phyloP scores from a whole-genome alignment of 2,113 vertebrate species.

The Siniperca knerii region DNA sequence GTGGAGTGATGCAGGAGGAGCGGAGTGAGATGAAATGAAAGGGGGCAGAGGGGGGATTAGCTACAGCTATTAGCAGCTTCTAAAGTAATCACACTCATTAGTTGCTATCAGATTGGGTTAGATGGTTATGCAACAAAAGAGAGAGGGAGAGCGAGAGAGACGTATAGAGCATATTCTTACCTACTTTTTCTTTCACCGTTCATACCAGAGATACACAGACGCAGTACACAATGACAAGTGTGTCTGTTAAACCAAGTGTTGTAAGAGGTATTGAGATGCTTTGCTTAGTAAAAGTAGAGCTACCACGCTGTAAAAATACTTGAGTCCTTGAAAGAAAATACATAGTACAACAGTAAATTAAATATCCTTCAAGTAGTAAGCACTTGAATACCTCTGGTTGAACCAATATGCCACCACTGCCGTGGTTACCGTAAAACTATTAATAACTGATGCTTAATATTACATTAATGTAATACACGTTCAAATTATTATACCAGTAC shows the following conservation, averaged over 20 bases:
- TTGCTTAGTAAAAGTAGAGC: not conserved
- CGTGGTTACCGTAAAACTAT: not conserved
- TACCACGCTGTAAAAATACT: not conserved
- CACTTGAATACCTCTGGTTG: not conserved
- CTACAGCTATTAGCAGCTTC: slow-evolving; percentile 78
- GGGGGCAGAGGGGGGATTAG: slow-evolving; percentile 69
- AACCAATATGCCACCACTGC: not conserved
- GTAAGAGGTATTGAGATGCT: slow-evolving; percentile 1
- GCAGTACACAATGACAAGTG: not conserved
- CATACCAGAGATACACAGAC: not conserved
- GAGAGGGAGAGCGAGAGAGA: slow-evolving; percentile 10
- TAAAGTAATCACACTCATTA: slow-evolving; percentile 82
- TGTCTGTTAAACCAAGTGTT: not conserved
- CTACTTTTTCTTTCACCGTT: slow-evolving; percentile 7
- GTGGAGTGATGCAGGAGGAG: slow-evolving; percentile 63
- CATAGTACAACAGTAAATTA: not conserved
- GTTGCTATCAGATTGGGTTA: slow-evolving; percentile 76
- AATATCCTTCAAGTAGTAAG: not conserved
- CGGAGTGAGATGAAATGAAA: slow-evolving; percentile 70
- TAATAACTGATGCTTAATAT: not conserved
- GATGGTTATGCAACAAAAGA: slow-evolving; percentile 70
- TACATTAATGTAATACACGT: not conserved
- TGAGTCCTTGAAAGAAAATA: not conserved
- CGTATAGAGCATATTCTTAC: not conserved
- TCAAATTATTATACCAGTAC: not conserved